These are phyloP conservation scores for Scaptomyza polygonia DNA, from an alignment of 2,888 invertebrate genomes.

Conservation along the genomic window DNA sequence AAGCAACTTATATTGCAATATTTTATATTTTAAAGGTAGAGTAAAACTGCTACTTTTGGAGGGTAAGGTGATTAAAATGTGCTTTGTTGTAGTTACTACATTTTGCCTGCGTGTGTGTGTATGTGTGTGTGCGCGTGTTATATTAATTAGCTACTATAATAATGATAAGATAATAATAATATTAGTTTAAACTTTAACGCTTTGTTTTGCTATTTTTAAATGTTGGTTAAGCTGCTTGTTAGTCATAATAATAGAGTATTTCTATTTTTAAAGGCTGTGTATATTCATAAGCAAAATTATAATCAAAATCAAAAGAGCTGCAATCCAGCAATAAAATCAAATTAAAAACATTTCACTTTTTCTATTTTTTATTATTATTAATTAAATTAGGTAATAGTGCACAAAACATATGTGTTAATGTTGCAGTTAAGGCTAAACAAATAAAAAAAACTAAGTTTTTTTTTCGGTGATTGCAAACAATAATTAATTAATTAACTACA, in stretches of 20 bases:
- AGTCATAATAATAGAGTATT: slow-evolving; percentile 61
- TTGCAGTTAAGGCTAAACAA: slow-evolving; percentile 50
- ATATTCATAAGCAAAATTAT: slow-evolving; percentile 44
- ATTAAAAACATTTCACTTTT: slow-evolving; percentile 31
- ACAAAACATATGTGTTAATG: slow-evolving; percentile 63
- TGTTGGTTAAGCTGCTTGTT: slow-evolving; percentile 71
- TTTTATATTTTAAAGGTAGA: slow-evolving; percentile 23
- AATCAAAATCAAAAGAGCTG: slow-evolving; percentile 3
- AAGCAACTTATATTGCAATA: slow-evolving; percentile 44
- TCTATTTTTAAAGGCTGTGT: slow-evolving; percentile 53
- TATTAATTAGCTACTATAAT: slow-evolving; percentile 67
- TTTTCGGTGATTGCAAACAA: slow-evolving; percentile 57
- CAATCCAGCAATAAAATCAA: neutral
- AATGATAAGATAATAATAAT: slow-evolving; percentile 58
- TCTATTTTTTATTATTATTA: slow-evolving; percentile 49
- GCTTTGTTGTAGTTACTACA: slow-evolving; percentile 52
- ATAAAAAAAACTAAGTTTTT: slow-evolving; percentile 70
- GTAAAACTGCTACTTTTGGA: slow-evolving; percentile 31
- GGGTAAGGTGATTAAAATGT: slow-evolving; percentile 43
- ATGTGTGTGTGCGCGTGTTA: slow-evolving; percentile 27
- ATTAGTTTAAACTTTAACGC: slow-evolving; percentile 72
- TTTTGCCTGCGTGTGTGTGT: slow-evolving; percentile 16
- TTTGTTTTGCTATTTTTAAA: slow-evolving; percentile 57
- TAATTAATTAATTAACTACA: slow-evolving; percentile 65
- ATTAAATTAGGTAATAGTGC: slow-evolving; percentile 74